phyloP scores from a whole-genome alignment of 2,797 vertebrate species.

The Sphenopsis melanotis region DNA sequence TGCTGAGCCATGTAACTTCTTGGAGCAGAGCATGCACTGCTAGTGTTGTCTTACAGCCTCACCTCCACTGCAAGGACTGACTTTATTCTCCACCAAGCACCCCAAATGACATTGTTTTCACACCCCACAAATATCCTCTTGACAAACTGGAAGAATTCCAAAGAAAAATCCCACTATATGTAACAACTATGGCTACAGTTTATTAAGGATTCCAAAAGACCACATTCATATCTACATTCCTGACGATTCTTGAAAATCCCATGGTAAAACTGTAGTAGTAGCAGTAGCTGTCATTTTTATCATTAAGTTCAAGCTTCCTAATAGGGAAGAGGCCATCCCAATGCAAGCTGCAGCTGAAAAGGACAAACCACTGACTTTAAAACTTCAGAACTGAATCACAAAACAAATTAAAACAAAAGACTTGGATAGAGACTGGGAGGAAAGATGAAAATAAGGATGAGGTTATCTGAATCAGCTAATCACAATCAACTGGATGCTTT shows the following conservation, averaged over 20 bases:
- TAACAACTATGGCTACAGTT: not conserved
- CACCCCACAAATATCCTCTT: not conserved
- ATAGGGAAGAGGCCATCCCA: not conserved
- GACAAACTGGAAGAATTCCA: not conserved
- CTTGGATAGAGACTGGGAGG: not conserved
- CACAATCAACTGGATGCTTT: conserved; percentile 49
- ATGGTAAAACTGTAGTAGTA: not conserved
- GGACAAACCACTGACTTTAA: not conserved
- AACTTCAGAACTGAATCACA: not conserved
- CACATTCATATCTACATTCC: not conserved
- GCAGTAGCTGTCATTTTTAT: not conserved
- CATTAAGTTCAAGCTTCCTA: not conserved
- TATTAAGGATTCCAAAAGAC: not conserved
- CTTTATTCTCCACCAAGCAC: not conserved
- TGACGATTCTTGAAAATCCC: not conserved
- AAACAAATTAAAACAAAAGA: not conserved
- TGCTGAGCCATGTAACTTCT: not conserved
- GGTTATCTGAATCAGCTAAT: conserved; percentile 43
- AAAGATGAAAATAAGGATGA: conserved; percentile 26
- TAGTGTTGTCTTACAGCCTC: not conserved
- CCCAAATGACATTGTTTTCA: not conserved
- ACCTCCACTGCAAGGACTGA: not conserved
- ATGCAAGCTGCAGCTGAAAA: not conserved
- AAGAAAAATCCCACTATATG: not conserved
- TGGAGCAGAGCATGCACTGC: not conserved